phyloP scores from a whole-genome alignment of 2,113 vertebrate species.

The Psammodynastes pulverulentus region DNA sequence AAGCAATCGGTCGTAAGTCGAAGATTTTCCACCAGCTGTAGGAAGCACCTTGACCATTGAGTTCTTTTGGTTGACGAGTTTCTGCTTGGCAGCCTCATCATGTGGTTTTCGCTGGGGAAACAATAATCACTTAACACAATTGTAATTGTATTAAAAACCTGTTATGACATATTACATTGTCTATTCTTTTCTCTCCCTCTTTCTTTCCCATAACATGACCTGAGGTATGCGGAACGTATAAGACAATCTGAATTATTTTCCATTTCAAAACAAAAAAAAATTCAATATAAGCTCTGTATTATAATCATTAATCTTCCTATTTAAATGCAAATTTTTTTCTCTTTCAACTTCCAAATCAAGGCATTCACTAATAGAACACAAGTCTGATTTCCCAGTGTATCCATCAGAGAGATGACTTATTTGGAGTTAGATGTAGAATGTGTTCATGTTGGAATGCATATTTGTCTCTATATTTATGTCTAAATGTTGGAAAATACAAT shows the following conservation, averaged over 20 bases:
- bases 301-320: constrained; percentile 77
- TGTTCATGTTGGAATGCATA: constrained; percentile 29
- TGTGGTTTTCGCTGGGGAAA: constrained; percentile 56
- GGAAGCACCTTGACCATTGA: constrained; percentile 7
- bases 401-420: constrained; percentile 50
- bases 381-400: constrained; percentile 68
- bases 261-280: constrained; percentile 68
- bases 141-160: constrained; percentile 58
- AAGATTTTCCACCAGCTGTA: background rate
- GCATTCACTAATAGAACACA: constrained; percentile 70
- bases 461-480: constrained; percentile 38
- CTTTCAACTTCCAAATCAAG: constrained; percentile 68
- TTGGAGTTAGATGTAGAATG: constrained; percentile 45
- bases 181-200: background rate
- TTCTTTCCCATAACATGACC: constrained; percentile 58
- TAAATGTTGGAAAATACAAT: background rate
- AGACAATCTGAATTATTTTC: constrained; percentile 72
- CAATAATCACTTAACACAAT: constrained; percentile 51
- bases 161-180: constrained; percentile 69
- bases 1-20: background rate
- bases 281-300: constrained; percentile 69
- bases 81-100: constrained; percentile 34
- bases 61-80: constrained; percentile 45
- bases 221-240: constrained; percentile 61
- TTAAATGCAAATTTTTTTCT: constrained; percentile 78